phyloP scores from a whole-genome alignment of 2,888 invertebrate species.

The Drosophila siamana region DNA sequence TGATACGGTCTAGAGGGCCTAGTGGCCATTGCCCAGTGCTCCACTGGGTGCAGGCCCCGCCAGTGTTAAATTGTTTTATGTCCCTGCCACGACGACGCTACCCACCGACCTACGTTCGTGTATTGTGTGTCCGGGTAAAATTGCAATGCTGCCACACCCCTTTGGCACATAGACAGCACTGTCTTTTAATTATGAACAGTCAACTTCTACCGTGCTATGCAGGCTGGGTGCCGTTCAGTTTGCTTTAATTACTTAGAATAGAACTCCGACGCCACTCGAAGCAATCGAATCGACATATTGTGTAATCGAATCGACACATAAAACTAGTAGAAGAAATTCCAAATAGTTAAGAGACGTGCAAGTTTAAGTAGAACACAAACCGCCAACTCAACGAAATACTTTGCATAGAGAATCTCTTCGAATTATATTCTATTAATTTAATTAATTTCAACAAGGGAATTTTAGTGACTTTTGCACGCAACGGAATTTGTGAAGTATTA shows the following conservation, averaged over 20 bases:
- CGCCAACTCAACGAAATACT: too few relatives aligned
- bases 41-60: neutral
- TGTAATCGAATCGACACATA: neutral
- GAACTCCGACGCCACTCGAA: neutral
- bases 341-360: too few relatives aligned
- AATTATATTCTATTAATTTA: too few relatives aligned
- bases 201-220: neutral
- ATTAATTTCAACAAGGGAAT: too few relatives aligned
- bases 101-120: too few relatives aligned
- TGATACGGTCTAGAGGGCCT: slow-evolving; percentile 1
- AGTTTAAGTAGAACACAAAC: too few relatives aligned
- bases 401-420: too few relatives aligned
- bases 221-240: neutral
- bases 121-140: neutral
- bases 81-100: neutral
- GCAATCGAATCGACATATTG: neutral
- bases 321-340: neutral
- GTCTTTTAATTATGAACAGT: neutral
- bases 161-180: neutral
- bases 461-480: neutral
- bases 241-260: neutral
- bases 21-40: neutral
- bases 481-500: neutral
- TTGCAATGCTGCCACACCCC: neutral
- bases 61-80: slow-evolving; percentile 1